Evolutionary conservation across 2,888 invertebrate genomes (phyloP), one percentile per base, ranked within the genome.

Genomic region (Tinea semifulvella): DNA sequence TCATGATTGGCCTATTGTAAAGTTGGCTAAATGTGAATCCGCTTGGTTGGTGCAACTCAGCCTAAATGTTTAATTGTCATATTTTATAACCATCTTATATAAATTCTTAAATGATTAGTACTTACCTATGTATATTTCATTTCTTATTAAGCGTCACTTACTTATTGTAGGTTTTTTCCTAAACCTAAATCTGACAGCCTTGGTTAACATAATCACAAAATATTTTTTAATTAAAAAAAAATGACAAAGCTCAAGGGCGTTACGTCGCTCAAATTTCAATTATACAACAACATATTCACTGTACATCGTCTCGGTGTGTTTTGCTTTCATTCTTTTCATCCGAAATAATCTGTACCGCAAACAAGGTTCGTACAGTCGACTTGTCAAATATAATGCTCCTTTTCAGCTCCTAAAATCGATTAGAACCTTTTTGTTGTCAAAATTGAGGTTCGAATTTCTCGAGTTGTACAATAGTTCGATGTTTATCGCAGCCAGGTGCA

Each of bases 291-390:
- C 74, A 71, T 71, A 74, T 71, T 72, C 71, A 64, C 62, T 49
- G 68, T 31, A 31, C 42, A 43, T 28, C 43, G 43, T 43, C 40
- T 20, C 66, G 71, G 72, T 66, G 68, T 79, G 77, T 80, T 80
- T 76, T 77, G 77, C 79, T 68, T 77, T 70, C 69, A 75, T 80
- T 80, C 80, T 75, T 71, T 79, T 61, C 77, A 76, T 64, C 76
- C 80, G 75, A 79, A 80, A 79, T 79, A 80, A 80, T 80, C 80
- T 72, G 64, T 64, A 79, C 79, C 77, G 71, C 80, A 80, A 80
- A 79, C 80, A 80, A 58, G 67, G 65, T 62, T 65, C 65, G 65
- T 70, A 68, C 76, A 76, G 75, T 71, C 69, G 76, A 75, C 74
- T 77, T 74, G 77, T 72, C 74, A 80, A 73, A 76, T 73, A 80